Base-by-base conservation (phyloP, 2,888 invertebrate genomes). In the Apodemia hepburni region DNA sequence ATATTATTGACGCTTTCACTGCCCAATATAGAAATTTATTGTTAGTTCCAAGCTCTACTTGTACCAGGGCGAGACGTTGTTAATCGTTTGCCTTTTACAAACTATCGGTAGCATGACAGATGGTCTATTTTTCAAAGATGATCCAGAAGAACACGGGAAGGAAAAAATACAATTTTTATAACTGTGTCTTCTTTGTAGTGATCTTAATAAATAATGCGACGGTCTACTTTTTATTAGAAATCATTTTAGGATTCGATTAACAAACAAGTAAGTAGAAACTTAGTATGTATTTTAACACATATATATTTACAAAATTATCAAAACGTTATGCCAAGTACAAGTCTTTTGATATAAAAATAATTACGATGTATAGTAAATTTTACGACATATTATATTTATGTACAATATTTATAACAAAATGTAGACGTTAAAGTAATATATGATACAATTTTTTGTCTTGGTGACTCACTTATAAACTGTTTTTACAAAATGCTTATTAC, bases 291-390 rank as follows among this genome's bases (percentile, higher is more conserved):
- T 70, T 69, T 66, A 65, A 68, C 63, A 38, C 15, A 70, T 68
- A 70, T 67, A 70, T 70, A 70, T 70, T 65, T 72, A 72, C 70
- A 66, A 66, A 61, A 67, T 63, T 65, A 42, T 42, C 42, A 62
- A 38, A 54, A 54, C 27, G 27, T 54, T 54, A 54, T 54, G 54
- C 54, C 54, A 54, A 54, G 54, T 22, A 54, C 12, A 27, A 54
- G 54, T 54, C 27, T 54, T 54, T 54, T 54, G 5, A 22, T 54
- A 22, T 12, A 54, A 54, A 54, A 54, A 54, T 54, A 54, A 27
- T 5, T 54, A 54, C 27, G 12, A 22, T 17, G n/a, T 58, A 58
- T 27, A 18, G 61, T 58, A 47, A 29, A 57, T 42, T 45, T 45
- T 45, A 61, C 12, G 6, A 18, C 47, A 58, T 29, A 42, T 61